Evolutionary conservation across 2,113 vertebrate species (phyloP).

Genomic region (Hepsetus odoe): DNA sequence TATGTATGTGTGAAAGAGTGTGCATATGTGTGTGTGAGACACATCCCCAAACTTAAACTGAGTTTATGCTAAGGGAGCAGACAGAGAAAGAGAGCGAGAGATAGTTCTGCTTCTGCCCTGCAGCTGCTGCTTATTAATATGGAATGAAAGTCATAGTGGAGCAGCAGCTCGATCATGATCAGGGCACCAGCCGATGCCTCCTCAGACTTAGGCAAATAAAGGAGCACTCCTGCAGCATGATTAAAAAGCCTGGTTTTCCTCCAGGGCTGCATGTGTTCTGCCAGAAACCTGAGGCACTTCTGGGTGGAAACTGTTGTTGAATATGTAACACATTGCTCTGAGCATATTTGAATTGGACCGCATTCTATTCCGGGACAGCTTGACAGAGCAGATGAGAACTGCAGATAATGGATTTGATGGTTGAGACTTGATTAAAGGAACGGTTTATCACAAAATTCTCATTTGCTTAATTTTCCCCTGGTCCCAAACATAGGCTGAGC

Average conservation of each 20-base stretch:
- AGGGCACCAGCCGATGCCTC: constrained; percentile 41
- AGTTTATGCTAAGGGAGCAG: constrained; percentile 38
- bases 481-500: too few relatives aligned
- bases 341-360: neutral
- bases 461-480: too few relatives aligned
- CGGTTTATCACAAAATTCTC: neutral
- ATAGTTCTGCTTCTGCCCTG: constrained; percentile 41
- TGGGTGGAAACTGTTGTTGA: neutral
- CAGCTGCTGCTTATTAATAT: constrained; percentile 51
- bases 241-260: constrained; percentile 18
- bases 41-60: neutral
- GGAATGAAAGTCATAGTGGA: constrained; percentile 46
- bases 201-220: constrained; percentile 13
- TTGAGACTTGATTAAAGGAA: neutral
- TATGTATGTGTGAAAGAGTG: too few relatives aligned
- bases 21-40: neutral
- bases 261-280: neutral
- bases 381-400: neutral
- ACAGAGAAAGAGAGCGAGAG: constrained; percentile 34
- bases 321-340: neutral
- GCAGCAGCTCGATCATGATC: constrained; percentile 55
- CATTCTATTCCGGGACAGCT: neutral
- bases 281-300: neutral
- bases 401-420: neutral
- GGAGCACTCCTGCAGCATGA: constrained; percentile 8